Evolutionary conservation across 2,113 vertebrate species (phyloP).

Genomic region (Aplodontia rufa): DNA sequence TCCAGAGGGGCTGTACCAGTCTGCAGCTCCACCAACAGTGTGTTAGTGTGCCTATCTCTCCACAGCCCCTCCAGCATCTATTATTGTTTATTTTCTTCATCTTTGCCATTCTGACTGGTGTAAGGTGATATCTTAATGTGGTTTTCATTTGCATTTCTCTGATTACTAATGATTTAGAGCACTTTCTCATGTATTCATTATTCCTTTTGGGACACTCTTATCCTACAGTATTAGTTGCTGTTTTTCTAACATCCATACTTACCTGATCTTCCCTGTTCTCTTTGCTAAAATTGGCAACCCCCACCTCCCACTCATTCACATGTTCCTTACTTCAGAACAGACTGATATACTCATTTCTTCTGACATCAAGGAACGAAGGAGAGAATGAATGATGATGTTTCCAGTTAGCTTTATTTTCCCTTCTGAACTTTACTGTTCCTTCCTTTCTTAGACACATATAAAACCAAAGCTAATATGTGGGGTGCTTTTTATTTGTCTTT

Average conservation of each 20-base stretch:
- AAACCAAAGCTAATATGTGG: neutral
- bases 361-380: neutral
- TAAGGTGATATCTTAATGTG: too few relatives aligned
- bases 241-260: neutral
- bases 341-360: neutral
- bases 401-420: neutral
- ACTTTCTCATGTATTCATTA: too few relatives aligned
- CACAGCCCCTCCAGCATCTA: too few relatives aligned
- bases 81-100: too few relatives aligned
- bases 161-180: too few relatives aligned
- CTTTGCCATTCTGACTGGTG: too few relatives aligned
- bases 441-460: neutral
- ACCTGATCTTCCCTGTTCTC: neutral
- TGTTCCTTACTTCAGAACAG: neutral
- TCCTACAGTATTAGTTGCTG: neutral
- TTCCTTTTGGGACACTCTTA: neutral
- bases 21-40: too few relatives aligned
- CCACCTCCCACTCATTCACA: neutral
- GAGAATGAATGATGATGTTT: neutral
- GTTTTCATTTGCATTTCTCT: too few relatives aligned
- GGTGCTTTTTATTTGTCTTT: too few relatives aligned
- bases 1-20: too few relatives aligned
- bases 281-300: neutral
- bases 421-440: neutral
- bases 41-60: too few relatives aligned